phyloP scores from a whole-genome alignment of 2,113 vertebrate genomes.

The Halichoeres trimaculatus region DNA sequence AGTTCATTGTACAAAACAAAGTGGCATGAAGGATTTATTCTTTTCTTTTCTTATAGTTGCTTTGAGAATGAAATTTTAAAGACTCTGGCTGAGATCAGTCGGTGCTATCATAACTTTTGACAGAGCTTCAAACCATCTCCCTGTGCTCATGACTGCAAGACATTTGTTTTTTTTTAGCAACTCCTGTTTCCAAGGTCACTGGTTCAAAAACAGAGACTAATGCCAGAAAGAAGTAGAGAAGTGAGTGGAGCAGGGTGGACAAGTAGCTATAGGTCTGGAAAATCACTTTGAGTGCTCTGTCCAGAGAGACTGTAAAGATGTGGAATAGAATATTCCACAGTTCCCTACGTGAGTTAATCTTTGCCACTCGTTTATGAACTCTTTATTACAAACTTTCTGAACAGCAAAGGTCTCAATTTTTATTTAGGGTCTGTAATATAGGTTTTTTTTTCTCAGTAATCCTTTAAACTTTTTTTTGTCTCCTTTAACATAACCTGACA shows the following conservation, averaged over 20 bases:
- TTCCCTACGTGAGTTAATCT: conserved; percentile 14
- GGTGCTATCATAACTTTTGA: not conserved
- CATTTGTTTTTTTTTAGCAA: not conserved
- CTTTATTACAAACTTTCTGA: conserved; percentile 6
- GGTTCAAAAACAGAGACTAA: not conserved
- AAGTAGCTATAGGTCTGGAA: not conserved
- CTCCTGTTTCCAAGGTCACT: not conserved
- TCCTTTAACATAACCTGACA: no score
- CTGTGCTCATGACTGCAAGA: not conserved
- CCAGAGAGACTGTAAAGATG: conserved; percentile 21
- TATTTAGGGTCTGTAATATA: no score
- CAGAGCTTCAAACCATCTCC: not conserved
- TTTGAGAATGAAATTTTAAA: not conserved
- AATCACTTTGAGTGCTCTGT: not conserved
- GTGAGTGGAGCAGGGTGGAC: no score
- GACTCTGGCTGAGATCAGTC: not conserved
- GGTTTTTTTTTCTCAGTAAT: not conserved
- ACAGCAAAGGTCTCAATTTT: not conserved
- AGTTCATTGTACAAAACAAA: no score
- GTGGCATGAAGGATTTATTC: no score
- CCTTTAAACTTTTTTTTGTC: not conserved
- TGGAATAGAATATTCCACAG: conserved; percentile 25
- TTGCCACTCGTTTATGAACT: conserved; percentile 12
- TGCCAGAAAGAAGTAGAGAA: not conserved
- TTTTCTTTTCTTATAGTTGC: no score